Conservation (phyloP, 2,888 invertebrate species). For the Taenaris catops region DNA sequence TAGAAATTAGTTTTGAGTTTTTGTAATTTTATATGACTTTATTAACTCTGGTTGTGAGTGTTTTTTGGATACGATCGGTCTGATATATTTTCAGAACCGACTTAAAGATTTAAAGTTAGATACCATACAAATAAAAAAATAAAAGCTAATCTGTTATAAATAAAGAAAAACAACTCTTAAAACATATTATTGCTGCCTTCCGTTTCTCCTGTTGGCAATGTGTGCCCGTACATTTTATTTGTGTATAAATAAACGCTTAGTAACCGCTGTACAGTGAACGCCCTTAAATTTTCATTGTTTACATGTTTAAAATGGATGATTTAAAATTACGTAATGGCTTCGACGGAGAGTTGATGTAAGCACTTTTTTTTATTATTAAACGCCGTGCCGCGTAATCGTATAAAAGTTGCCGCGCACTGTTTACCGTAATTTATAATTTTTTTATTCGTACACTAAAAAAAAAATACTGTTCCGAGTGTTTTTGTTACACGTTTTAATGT, state of each 20-base stretch:
- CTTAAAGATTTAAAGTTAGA: no score
- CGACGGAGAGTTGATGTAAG: slow-evolving; percentile 10
- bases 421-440: slow-evolving; percentile 7
- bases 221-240: no score
- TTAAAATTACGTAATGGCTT: slow-evolving; percentile 18
- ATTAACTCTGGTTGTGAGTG: no score
- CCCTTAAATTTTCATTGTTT: slow-evolving; percentile 7
- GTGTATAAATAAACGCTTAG: background rate
- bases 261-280: background rate
- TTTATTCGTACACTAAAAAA: slow-evolving; percentile 5
- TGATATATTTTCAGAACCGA: no score
- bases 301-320: slow-evolving; percentile 13
- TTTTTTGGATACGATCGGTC: no score
- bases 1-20: no score
- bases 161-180: no score
- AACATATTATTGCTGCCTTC: no score
- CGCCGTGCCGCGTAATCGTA: slow-evolving; percentile 2
- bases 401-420: slow-evolving; percentile 1
- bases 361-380: slow-evolving; percentile 11
- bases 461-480: slow-evolving; percentile 1
- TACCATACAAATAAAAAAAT: no score
- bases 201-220: no score
- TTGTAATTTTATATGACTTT: no score
- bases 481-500: slow-evolving; percentile 1
- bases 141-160: no score